Evolutionary conservation across 2,113 vertebrate species (phyloP), one percentile per base, ranked within the genome.

Genomic region (Solea senegalensis): DNA sequence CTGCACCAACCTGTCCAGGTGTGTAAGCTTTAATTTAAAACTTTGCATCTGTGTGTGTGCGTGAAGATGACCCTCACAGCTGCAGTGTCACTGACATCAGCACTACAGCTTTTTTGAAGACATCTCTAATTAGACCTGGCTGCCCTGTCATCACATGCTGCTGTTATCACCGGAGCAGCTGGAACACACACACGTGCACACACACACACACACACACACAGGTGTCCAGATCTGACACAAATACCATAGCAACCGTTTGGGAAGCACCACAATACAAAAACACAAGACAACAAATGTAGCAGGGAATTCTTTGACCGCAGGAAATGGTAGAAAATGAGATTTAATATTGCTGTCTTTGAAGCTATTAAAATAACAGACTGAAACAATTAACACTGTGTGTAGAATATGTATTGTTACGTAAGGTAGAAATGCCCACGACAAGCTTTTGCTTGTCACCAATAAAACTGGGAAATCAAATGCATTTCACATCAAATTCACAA

Each of bases 141-240:
- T 69, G 58, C 81, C 87, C 88, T 93, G 88, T 94, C 92, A 93
- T 93, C 92, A 92, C 82, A 16, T 59, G 40, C 64, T 71, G 44
- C 80, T 86, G 72, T 89, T 74, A 88, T 86, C 80, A 79, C 76
- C 63, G 16, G 1, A 73, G 72, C 74, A 88, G 76, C 74, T 86
- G 81, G 79, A 58, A 50, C 69, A 39, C 45, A 44, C 45, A 39
- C 61, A 49, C 72, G 39, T 52, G 49, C 56, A 14, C 72, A 52
- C 49, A 52, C 52, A 73, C 54, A 69, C 58, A 67, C 58, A 56
- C 64, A 45, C 57, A 59, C 26, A 72, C 79, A 72, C 87, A 90
- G 84, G 83, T 90, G 86, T 77, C 56, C 62, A 3, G 1, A 58
- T 11, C 52, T 27, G 48, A 68, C 48, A 43, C 27, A 84, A 71